Base-by-base conservation (phyloP, 1,140 invertebrate genomes). In the Leptinotarsa defecta region DNA sequence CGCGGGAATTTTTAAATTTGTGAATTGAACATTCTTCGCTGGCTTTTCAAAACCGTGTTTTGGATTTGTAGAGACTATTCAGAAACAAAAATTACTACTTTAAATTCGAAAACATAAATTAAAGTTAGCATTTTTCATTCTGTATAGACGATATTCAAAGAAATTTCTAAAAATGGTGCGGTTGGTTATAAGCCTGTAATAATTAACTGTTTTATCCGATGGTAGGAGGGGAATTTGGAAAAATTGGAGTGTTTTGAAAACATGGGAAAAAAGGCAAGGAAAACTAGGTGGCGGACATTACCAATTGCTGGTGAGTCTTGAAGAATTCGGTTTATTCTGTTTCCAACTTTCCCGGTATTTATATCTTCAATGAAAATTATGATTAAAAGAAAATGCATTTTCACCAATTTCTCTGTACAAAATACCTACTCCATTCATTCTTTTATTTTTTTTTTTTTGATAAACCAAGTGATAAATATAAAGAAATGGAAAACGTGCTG, bases 211-310 rank as follows among this genome's bases (percentile, higher is more conserved):
- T 48, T 15, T 2, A 57, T 52, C 49, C 19, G 15, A 71, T 71
- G 69, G 19, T 57, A 71, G 49, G 15, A n/a, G 69, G 13, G 48
- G 49, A 24, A 20, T 57, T 76, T 68, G 52, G 74, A 13, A 76
- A 71, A 64, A 67, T 77, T 71, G 76, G 75, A 68, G 78, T 79
- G 71, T 48, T 71, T 77, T 79, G 68, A 77, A 73, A 83, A 80
- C 74, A 85, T 85, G 84, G 84, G 84, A 75, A 84, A 82, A 77
- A 83, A 80, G 78, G 79, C 79, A 64, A 80, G 83, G 73, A 85
- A 83, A 76, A 85, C 83, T 76, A 83, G 84, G 76, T 85, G 84
- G 84, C 81, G 84, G 71, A 78, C 84, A 68, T 75, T 85, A 69
- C 74, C 79, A 69, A 84, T 84, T 77, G 80, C 80, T 71, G 83